Conservation (phyloP, 1,140 invertebrate genomes). For the Chrysoperla carnea region DNA sequence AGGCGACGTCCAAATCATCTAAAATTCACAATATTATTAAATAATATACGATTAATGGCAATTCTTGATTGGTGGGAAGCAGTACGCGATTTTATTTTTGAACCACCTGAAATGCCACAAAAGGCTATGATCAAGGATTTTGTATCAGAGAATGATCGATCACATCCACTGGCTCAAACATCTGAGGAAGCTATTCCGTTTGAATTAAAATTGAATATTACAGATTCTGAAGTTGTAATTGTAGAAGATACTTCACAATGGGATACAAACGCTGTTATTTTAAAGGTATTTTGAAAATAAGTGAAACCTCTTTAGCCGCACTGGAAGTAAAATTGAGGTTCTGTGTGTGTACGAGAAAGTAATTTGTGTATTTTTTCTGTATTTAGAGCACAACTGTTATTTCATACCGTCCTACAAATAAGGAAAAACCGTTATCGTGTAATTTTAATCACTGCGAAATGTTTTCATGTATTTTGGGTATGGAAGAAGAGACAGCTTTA, state of each 20-base stretch:
- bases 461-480: slow-evolving; percentile 81
- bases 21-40: slow-evolving; percentile 78
- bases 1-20: slow-evolving; percentile 42
- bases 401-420: slow-evolving; percentile 53
- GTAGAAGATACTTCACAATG: slow-evolving; percentile 75
- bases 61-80: slow-evolving; percentile 88
- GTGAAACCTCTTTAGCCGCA: too few relatives aligned
- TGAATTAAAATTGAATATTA: slow-evolving; percentile 86
- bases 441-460: slow-evolving; percentile 82
- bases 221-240: slow-evolving; percentile 86
- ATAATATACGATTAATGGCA: slow-evolving; percentile 89
- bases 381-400: slow-evolving; percentile 69
- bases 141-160: neutral
- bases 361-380: too few relatives aligned
- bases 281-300: slow-evolving; percentile 45
- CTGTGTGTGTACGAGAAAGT: too few relatives aligned
- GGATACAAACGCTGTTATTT: slow-evolving; percentile 87
- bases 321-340: too few relatives aligned
- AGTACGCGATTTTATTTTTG: slow-evolving; percentile 59
- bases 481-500: slow-evolving; percentile 84
- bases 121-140: neutral
- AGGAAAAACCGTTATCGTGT: slow-evolving; percentile 62
- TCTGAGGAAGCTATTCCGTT: slow-evolving; percentile 28
- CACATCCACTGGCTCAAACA: neutral
- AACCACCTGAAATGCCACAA: slow-evolving; percentile 10